Base-by-base conservation (phyloP, 1,140 invertebrate species). In the Eriosoma lanigerum region DNA sequence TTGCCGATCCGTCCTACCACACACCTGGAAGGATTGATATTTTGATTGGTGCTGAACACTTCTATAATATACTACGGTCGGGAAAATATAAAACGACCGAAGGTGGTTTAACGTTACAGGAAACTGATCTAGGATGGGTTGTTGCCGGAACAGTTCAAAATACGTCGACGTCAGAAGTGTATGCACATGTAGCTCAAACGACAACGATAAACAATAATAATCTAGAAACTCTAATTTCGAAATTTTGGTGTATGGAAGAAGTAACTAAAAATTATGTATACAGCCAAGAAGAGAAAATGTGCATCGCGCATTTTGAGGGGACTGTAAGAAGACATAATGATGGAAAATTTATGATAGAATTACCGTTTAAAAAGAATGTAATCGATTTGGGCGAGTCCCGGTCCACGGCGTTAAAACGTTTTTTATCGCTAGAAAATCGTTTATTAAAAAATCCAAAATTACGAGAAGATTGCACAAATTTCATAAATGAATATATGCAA, bases 231-330 rank as follows among this genome's bases (percentile, higher is more conserved):
- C 17, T 26, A 10, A 29, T 73, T 3, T 2, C 24, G 1, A 54
- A 73, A 8, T 73, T 52, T 54, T 73, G 70, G 48, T 5, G 26
- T 6, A 8, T 54, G 9, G 70, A 73, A 73, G 26, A 73, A 19
- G 17, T 73, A 6, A 12, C 13, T 13, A 50, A 15, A 24, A 26
- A 6, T 15, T 24, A 21, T 4, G 6, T 12, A 6, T 6, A n/a
- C 10, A 21, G 19, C 3, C 5, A 5, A 24, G 70, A 73, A 4
- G 70, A 73, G 24, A 73, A 73, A n/a, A 8, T 1, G 17, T 73
- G 70, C 26, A n/a, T 50, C 1, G 70, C 52, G 4, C 48, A 50
- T n/a, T 73, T 73, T 17, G 26, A 52, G 26, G 54, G 19, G 4
- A 54, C 48, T 3, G 70, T 54, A 19, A 73, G 5, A n/a, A 32